Percentiles rank a stretch among this genome's conserved stretches.
These are phyloP conservation scores for Tuta absoluta DNA, from an alignment of 2,888 invertebrate genomes.

Conservation along the genomic window DNA sequence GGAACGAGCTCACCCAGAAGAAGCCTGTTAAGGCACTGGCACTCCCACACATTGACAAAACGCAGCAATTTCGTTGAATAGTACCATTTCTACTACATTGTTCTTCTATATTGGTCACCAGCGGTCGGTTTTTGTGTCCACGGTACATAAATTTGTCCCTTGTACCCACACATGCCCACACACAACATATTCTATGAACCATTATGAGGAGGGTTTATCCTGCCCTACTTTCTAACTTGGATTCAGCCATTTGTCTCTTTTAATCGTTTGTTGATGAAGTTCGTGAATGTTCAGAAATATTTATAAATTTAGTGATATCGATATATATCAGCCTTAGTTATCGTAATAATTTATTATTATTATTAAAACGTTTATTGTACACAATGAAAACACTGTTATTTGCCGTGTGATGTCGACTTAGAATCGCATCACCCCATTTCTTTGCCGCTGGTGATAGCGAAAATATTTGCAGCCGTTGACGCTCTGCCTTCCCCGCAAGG, in stretches of 20 bases:
- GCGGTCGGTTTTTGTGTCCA: constrained; percentile 64
- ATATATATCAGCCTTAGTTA: background rate
- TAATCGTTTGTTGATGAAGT: constrained; percentile 70
- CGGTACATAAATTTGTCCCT: constrained; percentile 71
- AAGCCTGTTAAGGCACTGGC: too few relatives aligned
- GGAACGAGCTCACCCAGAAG: too few relatives aligned
- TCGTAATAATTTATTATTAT: background rate
- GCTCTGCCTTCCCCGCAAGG: too few relatives aligned
- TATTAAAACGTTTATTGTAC: too few relatives aligned
- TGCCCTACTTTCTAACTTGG: constrained; percentile 55
- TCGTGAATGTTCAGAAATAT: constrained; percentile 36
- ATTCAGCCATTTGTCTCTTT: constrained; percentile 70
- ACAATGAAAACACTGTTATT: too few relatives aligned
- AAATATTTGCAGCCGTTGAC: too few relatives aligned
- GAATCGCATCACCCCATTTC: too few relatives aligned
- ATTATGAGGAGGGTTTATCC: constrained; percentile 73
- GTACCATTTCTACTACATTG: background rate
- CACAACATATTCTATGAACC: constrained; percentile 62
- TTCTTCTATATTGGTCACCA: constrained; percentile 21
- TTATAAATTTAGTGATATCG: background rate
- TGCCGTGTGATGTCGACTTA: too few relatives aligned
- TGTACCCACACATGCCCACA: constrained; percentile 57
- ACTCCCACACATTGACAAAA: too few relatives aligned
- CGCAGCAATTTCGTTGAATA: too few relatives aligned
- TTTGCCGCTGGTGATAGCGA: background rate